Conservation (phyloP, 2,797 vertebrate species). For the Jordanella pulchra region DNA sequence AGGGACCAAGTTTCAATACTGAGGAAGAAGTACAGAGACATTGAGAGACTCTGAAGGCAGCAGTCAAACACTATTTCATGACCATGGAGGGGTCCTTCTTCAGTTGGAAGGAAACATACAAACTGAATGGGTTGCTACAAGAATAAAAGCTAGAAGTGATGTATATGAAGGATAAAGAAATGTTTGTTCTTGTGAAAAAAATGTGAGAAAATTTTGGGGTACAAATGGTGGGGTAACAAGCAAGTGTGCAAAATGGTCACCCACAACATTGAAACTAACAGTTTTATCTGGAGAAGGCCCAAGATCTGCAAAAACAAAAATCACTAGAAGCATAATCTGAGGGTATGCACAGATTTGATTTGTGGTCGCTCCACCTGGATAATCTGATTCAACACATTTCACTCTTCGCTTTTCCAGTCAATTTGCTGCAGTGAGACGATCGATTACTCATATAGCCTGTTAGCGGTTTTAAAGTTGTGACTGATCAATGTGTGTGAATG, state of each 20-base stretch:
- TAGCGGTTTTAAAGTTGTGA: conserved; percentile 6
- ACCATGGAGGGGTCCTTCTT: background rate
- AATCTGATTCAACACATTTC: background rate
- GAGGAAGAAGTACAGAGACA: conserved; percentile 85
- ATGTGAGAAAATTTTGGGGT: background rate
- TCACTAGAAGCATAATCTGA: background rate
- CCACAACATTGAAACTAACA: conserved; percentile 14
- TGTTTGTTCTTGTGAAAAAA: conserved; percentile 17
- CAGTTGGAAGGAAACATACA: conserved; percentile 4
- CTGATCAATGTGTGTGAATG: conserved; percentile 21
- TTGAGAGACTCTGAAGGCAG: conserved; percentile 73
- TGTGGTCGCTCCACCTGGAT: too few relatives aligned
- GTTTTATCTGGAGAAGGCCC: background rate
- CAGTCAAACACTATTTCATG: conserved; percentile 7
- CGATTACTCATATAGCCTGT: background rate
- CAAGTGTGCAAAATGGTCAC: conserved; percentile 10
- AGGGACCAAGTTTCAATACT: conserved; percentile 86
- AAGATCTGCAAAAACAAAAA: background rate
- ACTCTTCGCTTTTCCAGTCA: background rate
- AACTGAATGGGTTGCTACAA: conserved; percentile 21
- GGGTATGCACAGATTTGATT: background rate
- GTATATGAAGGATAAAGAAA: conserved; percentile 9
- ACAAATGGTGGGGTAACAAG: background rate
- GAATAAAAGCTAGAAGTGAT: conserved; percentile 21
- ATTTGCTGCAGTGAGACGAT: background rate